These are phyloP conservation scores for Pardalotus punctatus DNA, from an alignment of 2,113 vertebrate genomes.

Conservation along the genomic window DNA sequence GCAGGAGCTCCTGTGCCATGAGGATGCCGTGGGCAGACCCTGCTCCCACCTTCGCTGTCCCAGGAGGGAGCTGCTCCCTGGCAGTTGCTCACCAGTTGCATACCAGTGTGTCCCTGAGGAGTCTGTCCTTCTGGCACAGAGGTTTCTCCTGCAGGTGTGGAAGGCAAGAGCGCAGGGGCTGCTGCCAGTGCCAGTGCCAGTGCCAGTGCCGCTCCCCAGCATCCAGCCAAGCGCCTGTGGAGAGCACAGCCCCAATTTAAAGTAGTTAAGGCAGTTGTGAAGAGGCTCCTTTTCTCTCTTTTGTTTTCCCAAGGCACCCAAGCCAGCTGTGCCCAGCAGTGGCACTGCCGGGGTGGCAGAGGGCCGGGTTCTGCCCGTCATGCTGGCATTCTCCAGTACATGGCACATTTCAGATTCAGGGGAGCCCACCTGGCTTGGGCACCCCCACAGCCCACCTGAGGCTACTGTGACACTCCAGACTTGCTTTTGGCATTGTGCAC, in stretches of 20 bases:
- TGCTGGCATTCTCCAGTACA: background rate
- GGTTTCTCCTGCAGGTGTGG: background rate
- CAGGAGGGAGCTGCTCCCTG: background rate
- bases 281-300: background rate
- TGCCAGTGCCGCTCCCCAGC: background rate
- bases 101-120: background rate
- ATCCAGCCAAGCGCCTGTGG: background rate
- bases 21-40: background rate
- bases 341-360: background rate
- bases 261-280: background rate
- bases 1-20: background rate
- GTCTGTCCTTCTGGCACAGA: background rate
- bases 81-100: background rate
- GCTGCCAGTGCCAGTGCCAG: background rate
- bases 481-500: background rate
- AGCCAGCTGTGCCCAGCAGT: background rate
- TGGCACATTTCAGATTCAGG: background rate
- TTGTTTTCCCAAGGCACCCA: background rate
- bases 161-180: background rate
- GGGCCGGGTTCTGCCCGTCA: fast-evolving
- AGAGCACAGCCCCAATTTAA: background rate
- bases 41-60: background rate
- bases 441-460: background rate
- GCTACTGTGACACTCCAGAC: background rate
- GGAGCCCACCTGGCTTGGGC: background rate